These are phyloP conservation scores for Pseudorasbora parva DNA, from an alignment of 2,113 vertebrate genomes.

Conservation along the genomic window DNA sequence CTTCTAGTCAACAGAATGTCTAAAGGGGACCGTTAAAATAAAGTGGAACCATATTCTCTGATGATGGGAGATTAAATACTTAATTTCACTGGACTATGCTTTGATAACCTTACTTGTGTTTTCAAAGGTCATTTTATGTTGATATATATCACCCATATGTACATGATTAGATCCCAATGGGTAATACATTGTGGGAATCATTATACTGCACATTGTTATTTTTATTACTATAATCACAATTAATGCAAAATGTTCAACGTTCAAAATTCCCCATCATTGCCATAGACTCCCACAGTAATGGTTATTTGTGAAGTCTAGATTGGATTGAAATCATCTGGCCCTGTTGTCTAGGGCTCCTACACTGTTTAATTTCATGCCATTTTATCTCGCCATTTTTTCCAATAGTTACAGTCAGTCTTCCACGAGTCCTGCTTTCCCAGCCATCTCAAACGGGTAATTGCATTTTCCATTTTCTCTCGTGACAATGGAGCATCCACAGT, in stretches of 20 bases:
- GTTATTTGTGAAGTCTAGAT: constrained; percentile 3
- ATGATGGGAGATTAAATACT: neutral
- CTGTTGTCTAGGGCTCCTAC: neutral
- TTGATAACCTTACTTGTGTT: neutral
- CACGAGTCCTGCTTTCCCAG: constrained; percentile 62
- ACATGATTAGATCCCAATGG: neutral
- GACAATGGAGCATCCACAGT: constrained; percentile 72
- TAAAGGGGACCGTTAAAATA: no score
- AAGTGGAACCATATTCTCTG: no score
- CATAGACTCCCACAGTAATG: neutral
- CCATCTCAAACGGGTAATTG: constrained; percentile 73
- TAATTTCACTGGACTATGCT: neutral
- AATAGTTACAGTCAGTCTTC: constrained; percentile 57
- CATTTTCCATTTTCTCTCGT: constrained; percentile 74
- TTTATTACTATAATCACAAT: neutral
- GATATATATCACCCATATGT: neutral
- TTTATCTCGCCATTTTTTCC: constrained; percentile 33
- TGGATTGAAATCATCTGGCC: neutral
- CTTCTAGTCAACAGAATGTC: no score
- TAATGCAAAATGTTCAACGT: neutral
- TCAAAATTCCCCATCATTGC: neutral
- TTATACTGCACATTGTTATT: neutral
- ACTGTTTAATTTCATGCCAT: neutral
- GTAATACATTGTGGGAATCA: neutral
- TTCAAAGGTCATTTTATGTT: neutral